These are phyloP conservation scores for Tinea semifulvella DNA, from an alignment of 2,888 invertebrate species.

Conservation along the genomic window DNA sequence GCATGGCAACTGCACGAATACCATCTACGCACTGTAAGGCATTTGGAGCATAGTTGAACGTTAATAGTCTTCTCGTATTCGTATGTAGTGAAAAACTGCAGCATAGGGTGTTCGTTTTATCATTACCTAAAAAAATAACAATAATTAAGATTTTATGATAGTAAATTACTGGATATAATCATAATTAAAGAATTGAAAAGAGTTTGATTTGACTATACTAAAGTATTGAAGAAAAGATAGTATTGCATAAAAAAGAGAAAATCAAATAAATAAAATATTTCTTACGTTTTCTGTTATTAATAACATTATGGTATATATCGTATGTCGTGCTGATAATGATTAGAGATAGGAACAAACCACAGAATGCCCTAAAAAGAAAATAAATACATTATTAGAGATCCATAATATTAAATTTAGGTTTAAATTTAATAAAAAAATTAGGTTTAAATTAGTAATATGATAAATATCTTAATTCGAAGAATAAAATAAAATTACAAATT, in stretches of 20 bases:
- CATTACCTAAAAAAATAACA: not conserved
- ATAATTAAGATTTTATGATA: not conserved
- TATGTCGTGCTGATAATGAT: constrained; percentile 1
- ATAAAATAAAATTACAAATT: not conserved
- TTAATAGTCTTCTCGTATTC: constrained; percentile 39
- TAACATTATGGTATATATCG: constrained; percentile 5
- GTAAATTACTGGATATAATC: not conserved
- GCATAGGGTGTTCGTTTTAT: constrained; percentile 17
- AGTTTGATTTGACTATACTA: too few relatives aligned
- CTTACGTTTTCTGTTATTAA: constrained; percentile 7
- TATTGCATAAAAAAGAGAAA: too few relatives aligned
- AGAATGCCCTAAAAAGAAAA: constrained; percentile 4
- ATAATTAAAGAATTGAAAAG: too few relatives aligned
- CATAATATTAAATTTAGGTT: too few relatives aligned
- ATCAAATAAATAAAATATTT: too few relatives aligned
- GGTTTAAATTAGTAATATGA: too few relatives aligned
- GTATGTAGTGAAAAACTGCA: constrained; percentile 25
- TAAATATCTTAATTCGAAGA: not conserved
- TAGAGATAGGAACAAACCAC: not conserved
- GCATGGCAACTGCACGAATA: constrained; percentile 50
- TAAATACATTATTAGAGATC: not conserved
- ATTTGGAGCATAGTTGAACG: constrained; percentile 33
- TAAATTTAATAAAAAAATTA: too few relatives aligned
- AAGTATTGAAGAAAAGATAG: too few relatives aligned
- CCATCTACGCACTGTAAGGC: constrained; percentile 54